These are phyloP conservation scores for Acomys russatus DNA, from an alignment of 2,797 vertebrate species.

Conservation along the genomic window DNA sequence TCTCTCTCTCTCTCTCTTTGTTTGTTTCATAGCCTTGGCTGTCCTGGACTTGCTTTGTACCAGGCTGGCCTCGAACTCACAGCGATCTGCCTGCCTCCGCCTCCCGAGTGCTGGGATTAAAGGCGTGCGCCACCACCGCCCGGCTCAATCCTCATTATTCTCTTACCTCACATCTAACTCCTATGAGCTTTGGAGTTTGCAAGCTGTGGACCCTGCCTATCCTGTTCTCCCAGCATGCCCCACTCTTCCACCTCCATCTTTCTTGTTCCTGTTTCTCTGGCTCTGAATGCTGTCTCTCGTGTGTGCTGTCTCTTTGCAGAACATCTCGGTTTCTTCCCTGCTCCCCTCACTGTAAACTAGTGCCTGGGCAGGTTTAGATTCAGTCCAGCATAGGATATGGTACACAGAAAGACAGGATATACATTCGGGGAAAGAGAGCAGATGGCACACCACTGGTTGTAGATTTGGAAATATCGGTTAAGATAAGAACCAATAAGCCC, in stretches of 20 bases:
- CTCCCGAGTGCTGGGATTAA: no score
- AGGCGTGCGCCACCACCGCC: no score
- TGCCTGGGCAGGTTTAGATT: background rate
- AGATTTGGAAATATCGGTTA: background rate
- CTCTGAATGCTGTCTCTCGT: background rate
- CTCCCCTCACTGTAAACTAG: background rate
- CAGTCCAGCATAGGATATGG: background rate
- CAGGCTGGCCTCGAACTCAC: no score
- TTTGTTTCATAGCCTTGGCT: no score
- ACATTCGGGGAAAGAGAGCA: background rate
- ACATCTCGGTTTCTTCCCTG: background rate
- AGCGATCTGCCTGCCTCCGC: no score
- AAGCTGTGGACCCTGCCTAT: background rate
- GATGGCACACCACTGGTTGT: background rate
- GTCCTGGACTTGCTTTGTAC: no score
- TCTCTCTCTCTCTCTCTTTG: no score
- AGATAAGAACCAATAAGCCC: background rate
- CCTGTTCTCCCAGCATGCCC: conserved; percentile 31
- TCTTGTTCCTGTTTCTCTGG: background rate
- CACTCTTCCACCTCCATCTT: background rate
- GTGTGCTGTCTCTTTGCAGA: background rate
- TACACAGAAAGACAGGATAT: background rate
- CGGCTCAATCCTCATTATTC: background rate
- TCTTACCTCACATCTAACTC: background rate
- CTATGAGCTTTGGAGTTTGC: background rate